Evolutionary conservation across 2,797 vertebrate genomes (phyloP), one percentile per base, ranked within the genome.

Genomic region (Cossypha caffra): DNA sequence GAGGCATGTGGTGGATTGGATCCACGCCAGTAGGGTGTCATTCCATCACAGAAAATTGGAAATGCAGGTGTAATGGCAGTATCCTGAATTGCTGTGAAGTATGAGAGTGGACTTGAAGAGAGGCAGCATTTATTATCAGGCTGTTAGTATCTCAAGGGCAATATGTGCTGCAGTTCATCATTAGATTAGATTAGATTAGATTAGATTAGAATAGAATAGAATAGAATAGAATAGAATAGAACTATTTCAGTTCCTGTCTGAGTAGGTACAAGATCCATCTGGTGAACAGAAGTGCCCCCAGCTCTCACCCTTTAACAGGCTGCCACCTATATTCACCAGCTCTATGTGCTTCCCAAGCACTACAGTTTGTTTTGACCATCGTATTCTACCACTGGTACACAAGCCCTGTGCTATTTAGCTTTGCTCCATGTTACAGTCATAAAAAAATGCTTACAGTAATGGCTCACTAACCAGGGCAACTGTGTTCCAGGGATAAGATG

Each of bases 371-470:
- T 59, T 72, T 72, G 31, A 51, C 67, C 40, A 38, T 47, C 14
- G 2, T 40, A 17, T 45, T 81, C 51, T 17, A 73, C 24, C 21
- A 18, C 40, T 74, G 50, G 24, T 58, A 63, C 0, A 0, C 1
- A 0, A 93, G 42, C 24, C 16, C 31, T 76, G 7, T 81, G n/a
- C 33, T 68, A 4, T 84, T 88, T 78, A 67, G 28, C 20, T 86
- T 76, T 77, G 57, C 15, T 43, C 55, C 28, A 3, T 74, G 42
- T 54, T 83, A 42, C 1, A 4, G 20, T 80, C 9, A 9, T 58
- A 61, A 58, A 67, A 42, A 82, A 77, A 48, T 40, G 20, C 19
- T 88, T 73, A 48, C 21, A 54, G 35, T 71, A 86, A 63, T 1
- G 3, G 28, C 58, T 93, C 47, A 48, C 61, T 67, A 59, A 52